These are phyloP conservation scores for Acheta domesticus DNA, from an alignment of 2,888 invertebrate species.

Conservation along the genomic window DNA sequence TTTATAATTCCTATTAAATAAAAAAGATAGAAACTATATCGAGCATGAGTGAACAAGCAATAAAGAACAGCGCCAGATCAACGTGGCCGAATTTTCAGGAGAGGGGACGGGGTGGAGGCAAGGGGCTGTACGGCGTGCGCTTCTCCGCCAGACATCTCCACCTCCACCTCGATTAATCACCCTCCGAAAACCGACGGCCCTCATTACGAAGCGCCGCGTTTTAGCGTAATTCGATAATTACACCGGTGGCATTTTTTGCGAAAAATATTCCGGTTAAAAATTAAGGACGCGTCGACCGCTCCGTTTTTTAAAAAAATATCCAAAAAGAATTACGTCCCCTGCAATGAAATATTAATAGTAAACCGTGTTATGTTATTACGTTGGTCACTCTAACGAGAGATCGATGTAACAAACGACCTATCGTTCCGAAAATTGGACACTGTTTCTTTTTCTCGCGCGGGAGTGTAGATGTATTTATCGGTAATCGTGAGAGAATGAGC, in stretches of 20 bases:
- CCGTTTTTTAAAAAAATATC: neutral
- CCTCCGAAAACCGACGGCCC: neutral
- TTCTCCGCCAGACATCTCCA: too few species aligned
- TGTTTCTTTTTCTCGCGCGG: too few species aligned
- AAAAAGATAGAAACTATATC: too few species aligned
- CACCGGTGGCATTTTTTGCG: neutral
- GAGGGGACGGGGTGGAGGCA: too few species aligned
- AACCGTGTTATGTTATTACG: neutral
- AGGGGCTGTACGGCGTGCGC: too few species aligned
- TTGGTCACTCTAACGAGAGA: neutral
- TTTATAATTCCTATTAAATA: too few species aligned
- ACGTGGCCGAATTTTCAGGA: too few species aligned
- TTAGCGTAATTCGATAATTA: neutral
- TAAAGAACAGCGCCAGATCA: too few species aligned
- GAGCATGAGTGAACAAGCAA: too few species aligned
- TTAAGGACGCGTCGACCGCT: slow-evolving; percentile 6
- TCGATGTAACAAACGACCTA: neutral
- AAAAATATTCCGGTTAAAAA: neutral
- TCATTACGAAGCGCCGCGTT: neutral
- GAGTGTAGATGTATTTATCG: too few species aligned
- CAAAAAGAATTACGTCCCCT: neutral
- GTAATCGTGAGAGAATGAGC: too few species aligned
- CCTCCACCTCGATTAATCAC: neutral
- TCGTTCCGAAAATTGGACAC: neutral
- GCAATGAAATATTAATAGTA: slow-evolving; percentile 7